Conservation (phyloP, 2,888 invertebrate species). For the Drosophila sordidula region DNA sequence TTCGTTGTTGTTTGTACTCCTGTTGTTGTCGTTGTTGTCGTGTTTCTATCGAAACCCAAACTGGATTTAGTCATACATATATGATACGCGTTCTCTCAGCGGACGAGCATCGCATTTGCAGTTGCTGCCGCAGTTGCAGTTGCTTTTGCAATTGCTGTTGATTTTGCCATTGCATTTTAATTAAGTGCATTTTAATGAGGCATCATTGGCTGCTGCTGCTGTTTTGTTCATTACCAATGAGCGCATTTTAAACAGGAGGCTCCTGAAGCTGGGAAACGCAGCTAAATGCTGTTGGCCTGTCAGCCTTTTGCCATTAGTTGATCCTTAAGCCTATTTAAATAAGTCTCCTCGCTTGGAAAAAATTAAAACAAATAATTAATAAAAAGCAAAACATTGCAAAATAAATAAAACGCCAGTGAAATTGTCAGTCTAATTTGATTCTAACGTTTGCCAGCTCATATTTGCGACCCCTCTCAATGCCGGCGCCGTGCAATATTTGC, state of each 20-base stretch:
- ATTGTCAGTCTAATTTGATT: slow-evolving; percentile 57
- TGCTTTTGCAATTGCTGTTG: slow-evolving; percentile 61
- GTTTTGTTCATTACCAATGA: slow-evolving; percentile 52
- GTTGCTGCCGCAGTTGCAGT: slow-evolving; percentile 45
- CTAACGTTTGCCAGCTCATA: slow-evolving; percentile 22
- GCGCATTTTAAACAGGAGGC: slow-evolving; percentile 68
- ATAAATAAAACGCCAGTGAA: slow-evolving; percentile 43
- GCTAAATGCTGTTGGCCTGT: neutral
- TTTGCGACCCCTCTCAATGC: slow-evolving; percentile 23
- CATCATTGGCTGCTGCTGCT: slow-evolving; percentile 48
- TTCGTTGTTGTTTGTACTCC: slow-evolving; percentile 58
- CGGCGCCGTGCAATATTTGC: slow-evolving; percentile 4
- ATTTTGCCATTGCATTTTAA: slow-evolving; percentile 79
- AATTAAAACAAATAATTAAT: slow-evolving; percentile 16
- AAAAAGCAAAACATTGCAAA: slow-evolving; percentile 13
- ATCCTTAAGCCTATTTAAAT: slow-evolving; percentile 67
- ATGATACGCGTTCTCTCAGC: slow-evolving; percentile 55
- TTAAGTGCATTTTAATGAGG: slow-evolving; percentile 80
- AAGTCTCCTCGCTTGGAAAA: slow-evolving; percentile 40
- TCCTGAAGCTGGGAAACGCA: slow-evolving; percentile 50
- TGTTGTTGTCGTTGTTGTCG: slow-evolving; percentile 51
- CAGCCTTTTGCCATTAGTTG: slow-evolving; percentile 31
- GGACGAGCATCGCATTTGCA: slow-evolving; percentile 43
- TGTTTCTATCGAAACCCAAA: slow-evolving; percentile 79
- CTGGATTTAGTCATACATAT: slow-evolving; percentile 73